Conservation (phyloP, 2,113 vertebrate genomes). For the Morone saxatilis region DNA sequence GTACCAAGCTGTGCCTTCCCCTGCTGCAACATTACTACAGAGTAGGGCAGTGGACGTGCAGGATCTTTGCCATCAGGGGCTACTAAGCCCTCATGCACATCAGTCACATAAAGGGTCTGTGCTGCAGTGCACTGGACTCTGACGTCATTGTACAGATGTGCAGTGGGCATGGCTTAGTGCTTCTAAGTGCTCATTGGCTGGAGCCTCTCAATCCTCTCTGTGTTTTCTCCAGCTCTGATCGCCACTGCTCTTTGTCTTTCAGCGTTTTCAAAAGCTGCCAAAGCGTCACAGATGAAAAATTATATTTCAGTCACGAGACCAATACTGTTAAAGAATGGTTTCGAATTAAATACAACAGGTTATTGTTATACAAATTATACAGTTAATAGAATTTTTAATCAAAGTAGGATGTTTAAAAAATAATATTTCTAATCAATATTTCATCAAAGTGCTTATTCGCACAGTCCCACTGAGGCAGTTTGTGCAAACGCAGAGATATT, state of each 20-base stretch:
- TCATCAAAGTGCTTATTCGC: slow-evolving; percentile 33
- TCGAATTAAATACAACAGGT: neutral
- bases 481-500: slow-evolving; percentile 26
- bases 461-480: slow-evolving; percentile 8
- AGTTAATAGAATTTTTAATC: slow-evolving; percentile 15
- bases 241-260: slow-evolving; percentile 42
- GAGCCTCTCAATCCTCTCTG: slow-evolving; percentile 51
- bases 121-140: slow-evolving; percentile 52
- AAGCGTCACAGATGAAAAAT: slow-evolving; percentile 16
- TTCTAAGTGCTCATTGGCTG: slow-evolving; percentile 63
- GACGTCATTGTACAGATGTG: slow-evolving; percentile 74
- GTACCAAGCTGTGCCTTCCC: neutral
- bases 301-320: slow-evolving; percentile 9
- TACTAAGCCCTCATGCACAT: slow-evolving; percentile 41
- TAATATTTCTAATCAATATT: slow-evolving; percentile 33
- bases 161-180: slow-evolving; percentile 62
- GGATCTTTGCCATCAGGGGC: slow-evolving; percentile 17
- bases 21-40: neutral
- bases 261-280: slow-evolving; percentile 27
- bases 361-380: slow-evolving; percentile 12
- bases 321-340: neutral
- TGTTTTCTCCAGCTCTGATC: slow-evolving; percentile 18
- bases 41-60: neutral
- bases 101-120: slow-evolving; percentile 40
- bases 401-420: slow-evolving; percentile 11